Evolutionary conservation across 1,140 invertebrate species (phyloP).

Genomic region (Anoplophora glabripennis): DNA sequence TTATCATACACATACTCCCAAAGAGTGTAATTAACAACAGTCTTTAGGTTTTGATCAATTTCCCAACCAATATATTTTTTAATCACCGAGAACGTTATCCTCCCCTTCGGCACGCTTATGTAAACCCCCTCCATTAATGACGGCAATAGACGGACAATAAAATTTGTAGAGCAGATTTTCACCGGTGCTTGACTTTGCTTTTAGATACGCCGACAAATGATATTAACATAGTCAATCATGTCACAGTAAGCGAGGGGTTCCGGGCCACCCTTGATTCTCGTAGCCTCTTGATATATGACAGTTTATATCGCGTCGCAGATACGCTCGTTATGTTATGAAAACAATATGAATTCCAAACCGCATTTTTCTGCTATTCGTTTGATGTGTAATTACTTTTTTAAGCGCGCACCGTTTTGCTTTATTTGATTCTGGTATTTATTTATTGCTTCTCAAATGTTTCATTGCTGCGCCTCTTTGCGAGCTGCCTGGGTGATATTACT

Average conservation of each 20-base stretch:
- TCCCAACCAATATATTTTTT: too few relatives aligned
- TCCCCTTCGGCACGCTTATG: too few relatives aligned
- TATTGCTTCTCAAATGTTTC: constrained; percentile 36
- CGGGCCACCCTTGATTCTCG: constrained; percentile 23
- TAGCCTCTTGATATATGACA: constrained; percentile 44
- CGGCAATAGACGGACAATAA: constrained; percentile 21
- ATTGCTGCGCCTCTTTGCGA: not conserved
- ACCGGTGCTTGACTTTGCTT: constrained; percentile 38
- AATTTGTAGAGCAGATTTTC: constrained; percentile 37
- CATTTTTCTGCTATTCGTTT: constrained; percentile 46
- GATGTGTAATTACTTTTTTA: constrained; percentile 49
- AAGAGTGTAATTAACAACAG: too few relatives aligned
- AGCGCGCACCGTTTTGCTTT: constrained; percentile 39
- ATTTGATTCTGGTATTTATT: constrained; percentile 47
- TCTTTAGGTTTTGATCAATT: too few relatives aligned
- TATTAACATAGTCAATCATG: constrained; percentile 47
- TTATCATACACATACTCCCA: too few relatives aligned
- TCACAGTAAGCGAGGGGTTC: constrained; percentile 9
- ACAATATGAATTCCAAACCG: constrained; percentile 48
- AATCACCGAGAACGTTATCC: too few relatives aligned
- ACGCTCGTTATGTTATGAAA: constrained; percentile 46
- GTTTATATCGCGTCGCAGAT: constrained; percentile 37
- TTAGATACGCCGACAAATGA: constrained; percentile 38
- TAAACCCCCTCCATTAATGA: constrained; percentile 8
- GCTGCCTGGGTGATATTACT: constrained; percentile 19